Base-by-base conservation (phyloP, 2,888 invertebrate species). In the Lasioglossum pauxillum region DNA sequence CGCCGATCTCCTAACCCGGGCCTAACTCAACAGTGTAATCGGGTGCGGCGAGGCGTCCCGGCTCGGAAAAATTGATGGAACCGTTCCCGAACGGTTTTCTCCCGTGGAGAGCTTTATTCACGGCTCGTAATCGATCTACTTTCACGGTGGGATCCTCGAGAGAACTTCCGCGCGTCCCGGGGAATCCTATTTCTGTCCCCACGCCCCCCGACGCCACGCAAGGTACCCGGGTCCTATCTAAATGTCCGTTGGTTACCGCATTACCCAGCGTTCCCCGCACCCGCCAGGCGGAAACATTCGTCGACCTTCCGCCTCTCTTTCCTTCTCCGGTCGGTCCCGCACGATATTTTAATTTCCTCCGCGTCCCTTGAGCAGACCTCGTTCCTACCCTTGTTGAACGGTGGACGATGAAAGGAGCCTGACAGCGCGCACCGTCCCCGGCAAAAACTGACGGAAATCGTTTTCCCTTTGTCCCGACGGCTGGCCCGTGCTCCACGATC, bases 181-280 rank as follows among this genome's bases (percentile, higher is more conserved):
- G 57, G 53, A 81, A 86, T 86, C 84, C 81, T 76, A 84, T 86
- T 81, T 80, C 84, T 75, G 72, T 73, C 53, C 81, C n/a, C 53
- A 23, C 23, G 53, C 8, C 10, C 23, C 23, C 2, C 5, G 46
- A 46, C 46, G 46, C 46, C 72, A 72, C 60, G 72, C 53, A 75
- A 81, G 75, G 60, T 27, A 10, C 23, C 53, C 85, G 64, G 80
- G 81, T 84, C 72, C 67, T 75, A 84, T 81, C 84, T 86, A 84
- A 86, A 86, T 76, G 86, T 84, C 80, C 78, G 78, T 64, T 78
- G 84, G 71, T 84, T 81, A 84, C 81, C 84, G 78, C 73, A 78
- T 84, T 78, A 76, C 81, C 38, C 75, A 64, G 27, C 72, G 44
- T 73, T 31, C 23, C 60, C 57, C 35, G 31, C 74, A 57, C 38